Conservation (phyloP, 2,888 invertebrate species). For the Strigamia maritima region DNA sequence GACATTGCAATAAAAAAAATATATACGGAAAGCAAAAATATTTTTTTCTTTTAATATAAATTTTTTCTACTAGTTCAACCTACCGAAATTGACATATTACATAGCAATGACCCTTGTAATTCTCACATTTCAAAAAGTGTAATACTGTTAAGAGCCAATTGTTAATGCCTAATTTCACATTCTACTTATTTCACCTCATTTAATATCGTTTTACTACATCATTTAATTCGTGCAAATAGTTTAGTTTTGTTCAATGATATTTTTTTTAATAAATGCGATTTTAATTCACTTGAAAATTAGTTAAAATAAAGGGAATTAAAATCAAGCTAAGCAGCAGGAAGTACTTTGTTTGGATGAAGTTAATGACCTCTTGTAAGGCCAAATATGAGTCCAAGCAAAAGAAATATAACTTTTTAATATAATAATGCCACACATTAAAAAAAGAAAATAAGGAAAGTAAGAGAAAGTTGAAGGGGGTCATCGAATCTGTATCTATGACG, state of each 20-base stretch:
- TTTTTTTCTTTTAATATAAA: too few relatives aligned
- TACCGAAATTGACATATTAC: background rate
- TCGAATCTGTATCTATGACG: constrained; percentile 6
- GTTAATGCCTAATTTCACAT: background rate
- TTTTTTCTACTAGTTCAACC: too few relatives aligned
- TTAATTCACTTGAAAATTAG: background rate
- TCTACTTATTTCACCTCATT: background rate
- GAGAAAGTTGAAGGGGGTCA: background rate
- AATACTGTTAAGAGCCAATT: background rate
- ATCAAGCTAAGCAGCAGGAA: background rate
- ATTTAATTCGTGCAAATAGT: background rate
- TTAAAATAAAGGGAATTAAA: background rate
- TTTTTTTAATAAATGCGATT: background rate
- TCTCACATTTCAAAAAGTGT: background rate
- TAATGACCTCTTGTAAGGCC: background rate
- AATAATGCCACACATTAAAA: background rate
- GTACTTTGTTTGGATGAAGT: background rate
- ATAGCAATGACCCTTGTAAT: background rate
- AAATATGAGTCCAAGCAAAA: background rate
- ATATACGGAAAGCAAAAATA: too few relatives aligned
- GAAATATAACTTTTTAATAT: background rate
- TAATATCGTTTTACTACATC: background rate
- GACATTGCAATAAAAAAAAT: too few relatives aligned
- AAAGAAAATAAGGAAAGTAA: background rate
- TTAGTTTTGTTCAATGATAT: background rate